Percentiles rank a stretch among this genome's conserved stretches.
Evolutionary conservation across 2,113 vertebrate genomes (phyloP).

Genomic region (Coptodon rendalli): DNA sequence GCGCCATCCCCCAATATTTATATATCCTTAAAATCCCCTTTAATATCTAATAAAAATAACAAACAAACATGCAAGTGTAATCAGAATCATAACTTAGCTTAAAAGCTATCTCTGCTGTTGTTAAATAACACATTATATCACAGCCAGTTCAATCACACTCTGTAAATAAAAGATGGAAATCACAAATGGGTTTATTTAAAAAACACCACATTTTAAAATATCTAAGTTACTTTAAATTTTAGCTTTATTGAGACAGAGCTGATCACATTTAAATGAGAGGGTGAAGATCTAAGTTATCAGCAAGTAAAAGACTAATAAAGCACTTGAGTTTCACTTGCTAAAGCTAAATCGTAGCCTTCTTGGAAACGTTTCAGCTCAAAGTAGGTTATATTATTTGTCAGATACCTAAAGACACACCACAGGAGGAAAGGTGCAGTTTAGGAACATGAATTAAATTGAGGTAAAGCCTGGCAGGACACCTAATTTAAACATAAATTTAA

Average conservation of each 20-base stretch:
- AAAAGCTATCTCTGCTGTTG: neutral
- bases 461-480: rapidly evolving
- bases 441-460: neutral
- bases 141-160: neutral
- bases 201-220: neutral
- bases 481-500: neutral
- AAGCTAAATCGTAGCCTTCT: neutral
- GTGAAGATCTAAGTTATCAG: neutral
- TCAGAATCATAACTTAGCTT: neutral
- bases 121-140: neutral
- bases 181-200: neutral
- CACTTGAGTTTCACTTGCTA: rapidly evolving
- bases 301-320: neutral
- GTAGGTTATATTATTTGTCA: neutral
- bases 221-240: neutral
- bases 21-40: neutral
- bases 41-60: neutral
- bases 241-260: neutral
- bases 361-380: neutral
- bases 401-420: rapidly evolving
- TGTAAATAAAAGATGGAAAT: neutral
- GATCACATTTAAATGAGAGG: neutral
- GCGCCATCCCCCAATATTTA: neutral
- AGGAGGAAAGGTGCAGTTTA: neutral
- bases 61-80: neutral